Percentiles rank a stretch among this genome's conserved stretches.
phyloP scores from a whole-genome alignment of 2,797 vertebrate genomes.

The Gallirallus australis region DNA sequence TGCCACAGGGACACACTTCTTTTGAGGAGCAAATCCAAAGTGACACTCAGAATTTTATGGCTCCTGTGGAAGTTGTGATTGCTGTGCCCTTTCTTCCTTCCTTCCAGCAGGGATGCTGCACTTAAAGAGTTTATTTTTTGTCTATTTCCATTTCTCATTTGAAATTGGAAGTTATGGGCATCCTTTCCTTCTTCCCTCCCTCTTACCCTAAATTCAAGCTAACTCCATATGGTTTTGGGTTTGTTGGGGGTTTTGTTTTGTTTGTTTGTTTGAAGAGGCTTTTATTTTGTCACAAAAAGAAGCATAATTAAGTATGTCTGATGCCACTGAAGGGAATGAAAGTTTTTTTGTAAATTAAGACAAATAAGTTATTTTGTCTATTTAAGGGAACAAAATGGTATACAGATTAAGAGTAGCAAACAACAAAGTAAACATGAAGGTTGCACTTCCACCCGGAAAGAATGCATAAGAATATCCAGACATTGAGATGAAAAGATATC shows the following conservation, averaged over 20 bases:
- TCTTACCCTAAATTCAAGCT: not conserved
- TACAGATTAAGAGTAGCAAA: not conserved
- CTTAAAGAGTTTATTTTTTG: not conserved
- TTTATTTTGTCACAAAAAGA: not conserved
- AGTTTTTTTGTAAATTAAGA: not conserved
- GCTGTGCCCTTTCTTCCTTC: not conserved
- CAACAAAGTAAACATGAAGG: not conserved
- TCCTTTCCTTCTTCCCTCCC: not conserved
- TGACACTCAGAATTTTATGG: not conserved
- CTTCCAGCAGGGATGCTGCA: not conserved
- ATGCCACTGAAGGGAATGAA: not conserved
- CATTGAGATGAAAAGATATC: not conserved
- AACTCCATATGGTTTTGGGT: not conserved
- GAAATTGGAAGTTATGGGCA: not conserved
- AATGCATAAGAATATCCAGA: not conserved
- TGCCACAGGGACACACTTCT: not conserved
- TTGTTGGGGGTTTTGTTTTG: too few relatives aligned
- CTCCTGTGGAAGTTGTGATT: not conserved
- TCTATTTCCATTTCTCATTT: not conserved
- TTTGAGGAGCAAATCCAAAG: constrained; percentile 40
- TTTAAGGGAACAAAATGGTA: not conserved
- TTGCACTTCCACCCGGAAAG: not conserved
- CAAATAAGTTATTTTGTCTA: not conserved
- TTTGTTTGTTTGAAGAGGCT: not conserved
- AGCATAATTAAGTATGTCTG: not conserved